Percentiles rank a stretch among this genome's conserved stretches.
phyloP scores from a whole-genome alignment of 2,888 invertebrate genomes.

The Dasysyrphus albostriatus region DNA sequence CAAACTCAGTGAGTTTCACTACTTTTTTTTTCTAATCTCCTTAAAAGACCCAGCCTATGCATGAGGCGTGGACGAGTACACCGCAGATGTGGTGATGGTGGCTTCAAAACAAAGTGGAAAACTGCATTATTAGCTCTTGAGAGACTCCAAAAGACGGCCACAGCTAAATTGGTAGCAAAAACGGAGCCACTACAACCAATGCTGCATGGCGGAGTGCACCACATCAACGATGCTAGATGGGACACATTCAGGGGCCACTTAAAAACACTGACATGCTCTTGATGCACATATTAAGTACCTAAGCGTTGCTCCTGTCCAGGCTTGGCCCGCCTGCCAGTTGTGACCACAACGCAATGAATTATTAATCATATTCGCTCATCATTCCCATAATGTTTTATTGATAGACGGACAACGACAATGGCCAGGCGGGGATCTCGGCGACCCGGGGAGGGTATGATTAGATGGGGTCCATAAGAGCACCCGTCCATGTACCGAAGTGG shows the following conservation, averaged over 20 bases:
- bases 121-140: conserved; percentile 63
- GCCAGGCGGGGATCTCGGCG: not conserved
- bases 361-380: conserved; percentile 76
- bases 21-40: conserved; percentile 57
- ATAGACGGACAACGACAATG: conserved; percentile 58
- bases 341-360: conserved; percentile 72
- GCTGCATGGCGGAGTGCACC: conserved; percentile 12
- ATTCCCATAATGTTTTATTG: conserved; percentile 79
- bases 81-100: conserved; percentile 45
- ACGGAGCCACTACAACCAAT: conserved; percentile 33
- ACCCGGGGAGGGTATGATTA: conserved; percentile 46
- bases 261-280: conserved; percentile 75
- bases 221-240: conserved; percentile 50
- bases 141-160: conserved; percentile 44
- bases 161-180: conserved; percentile 66
- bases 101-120: conserved; percentile 55
- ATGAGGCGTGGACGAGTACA: conserved; percentile 37
- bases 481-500: conserved; percentile 34
- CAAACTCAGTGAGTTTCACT: conserved; percentile 23
- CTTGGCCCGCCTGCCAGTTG: conserved; percentile 58
- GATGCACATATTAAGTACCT: conserved; percentile 76
- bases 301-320: conserved; percentile 63
- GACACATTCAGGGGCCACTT: conserved; percentile 74
- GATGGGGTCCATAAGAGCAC: conserved; percentile 53
- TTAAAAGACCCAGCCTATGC: conserved; percentile 68